These are phyloP conservation scores for Drosophila repletoides DNA, from an alignment of 1,140 invertebrate genomes.

Conservation along the genomic window DNA sequence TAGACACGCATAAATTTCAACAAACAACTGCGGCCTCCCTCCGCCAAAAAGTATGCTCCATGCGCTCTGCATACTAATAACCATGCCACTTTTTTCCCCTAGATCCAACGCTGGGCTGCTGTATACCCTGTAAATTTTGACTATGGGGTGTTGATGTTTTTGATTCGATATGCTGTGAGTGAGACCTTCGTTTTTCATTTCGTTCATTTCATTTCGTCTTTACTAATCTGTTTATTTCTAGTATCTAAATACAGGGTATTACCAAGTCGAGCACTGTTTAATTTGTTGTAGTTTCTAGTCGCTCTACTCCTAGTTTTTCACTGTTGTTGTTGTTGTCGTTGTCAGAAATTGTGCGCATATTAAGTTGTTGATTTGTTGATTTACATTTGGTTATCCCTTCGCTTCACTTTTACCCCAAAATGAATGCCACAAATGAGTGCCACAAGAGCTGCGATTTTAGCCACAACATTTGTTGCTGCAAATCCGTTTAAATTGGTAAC, in stretches of 20 bases:
- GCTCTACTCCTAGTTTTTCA: constrained; percentile 5
- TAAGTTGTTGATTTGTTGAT: constrained; percentile 75
- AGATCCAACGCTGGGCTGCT: background rate
- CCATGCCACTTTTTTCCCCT: constrained; percentile 5
- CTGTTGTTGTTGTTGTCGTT: constrained; percentile 38
- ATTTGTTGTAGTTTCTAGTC: background rate
- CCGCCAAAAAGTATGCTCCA: constrained; percentile 41
- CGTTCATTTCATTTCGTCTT: too few species aligned
- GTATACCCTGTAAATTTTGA: background rate
- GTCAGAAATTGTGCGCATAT: constrained; percentile 61
- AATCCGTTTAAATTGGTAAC: constrained; percentile 1
- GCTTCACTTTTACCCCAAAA: background rate
- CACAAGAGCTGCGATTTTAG: constrained; percentile 41
- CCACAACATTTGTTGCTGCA: background rate
- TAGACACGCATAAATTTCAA: constrained; percentile 70
- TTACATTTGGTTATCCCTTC: constrained; percentile 43
- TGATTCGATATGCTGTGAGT: background rate
- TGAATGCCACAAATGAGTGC: constrained; percentile 31
- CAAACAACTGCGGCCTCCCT: constrained; percentile 32
- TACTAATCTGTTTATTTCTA: too few species aligned
- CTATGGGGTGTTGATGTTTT: background rate
- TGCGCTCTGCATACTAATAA: constrained; percentile 58
- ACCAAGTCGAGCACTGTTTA: background rate
- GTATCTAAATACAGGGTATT: background rate
- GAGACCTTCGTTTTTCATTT: too few species aligned